phyloP scores from a whole-genome alignment of 2,113 vertebrate genomes.

The Hucho hucho region DNA sequence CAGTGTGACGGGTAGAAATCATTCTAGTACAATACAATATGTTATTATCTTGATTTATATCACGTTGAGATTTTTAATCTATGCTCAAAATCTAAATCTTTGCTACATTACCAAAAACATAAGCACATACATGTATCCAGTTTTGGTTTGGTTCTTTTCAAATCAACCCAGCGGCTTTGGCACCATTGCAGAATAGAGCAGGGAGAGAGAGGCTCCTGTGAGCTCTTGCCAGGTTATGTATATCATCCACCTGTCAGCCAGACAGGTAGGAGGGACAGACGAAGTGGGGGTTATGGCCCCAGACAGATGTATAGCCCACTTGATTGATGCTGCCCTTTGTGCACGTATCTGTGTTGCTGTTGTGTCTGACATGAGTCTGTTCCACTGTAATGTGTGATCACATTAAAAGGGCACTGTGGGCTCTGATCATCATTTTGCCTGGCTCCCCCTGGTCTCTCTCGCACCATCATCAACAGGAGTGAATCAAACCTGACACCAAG shows the following conservation, averaged over 20 bases:
- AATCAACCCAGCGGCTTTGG: not conserved
- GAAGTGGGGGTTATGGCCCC: slow-evolving; percentile 55
- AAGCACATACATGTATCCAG: not conserved
- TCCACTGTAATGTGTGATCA: slow-evolving; percentile 75
- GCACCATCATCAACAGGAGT: slow-evolving; percentile 33
- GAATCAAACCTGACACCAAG: slow-evolving; percentile 52
- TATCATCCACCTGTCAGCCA: slow-evolving; percentile 59
- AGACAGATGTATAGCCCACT: slow-evolving; percentile 63
- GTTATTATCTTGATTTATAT: not conserved
- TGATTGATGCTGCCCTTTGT: slow-evolving; percentile 76
- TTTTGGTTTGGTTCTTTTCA: not conserved
- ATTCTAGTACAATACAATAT: not conserved
- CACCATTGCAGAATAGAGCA: not conserved
- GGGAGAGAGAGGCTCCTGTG: not conserved
- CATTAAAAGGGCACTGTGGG: slow-evolving; percentile 69
- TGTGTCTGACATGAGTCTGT: slow-evolving; percentile 66
- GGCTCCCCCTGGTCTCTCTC: slow-evolving; percentile 30
- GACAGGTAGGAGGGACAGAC: slow-evolving; percentile 60
- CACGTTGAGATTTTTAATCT: not conserved
- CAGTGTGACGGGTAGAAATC: not conserved
- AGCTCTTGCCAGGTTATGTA: not conserved
- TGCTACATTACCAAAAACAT: not conserved
- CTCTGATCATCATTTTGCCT: slow-evolving; percentile 65
- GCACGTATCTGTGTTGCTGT: slow-evolving; percentile 44
- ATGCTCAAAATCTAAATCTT: slow-evolving; percentile 6